These are phyloP conservation scores for Chrysina gloriosa DNA, from an alignment of 2,888 invertebrate genomes.

Conservation along the genomic window DNA sequence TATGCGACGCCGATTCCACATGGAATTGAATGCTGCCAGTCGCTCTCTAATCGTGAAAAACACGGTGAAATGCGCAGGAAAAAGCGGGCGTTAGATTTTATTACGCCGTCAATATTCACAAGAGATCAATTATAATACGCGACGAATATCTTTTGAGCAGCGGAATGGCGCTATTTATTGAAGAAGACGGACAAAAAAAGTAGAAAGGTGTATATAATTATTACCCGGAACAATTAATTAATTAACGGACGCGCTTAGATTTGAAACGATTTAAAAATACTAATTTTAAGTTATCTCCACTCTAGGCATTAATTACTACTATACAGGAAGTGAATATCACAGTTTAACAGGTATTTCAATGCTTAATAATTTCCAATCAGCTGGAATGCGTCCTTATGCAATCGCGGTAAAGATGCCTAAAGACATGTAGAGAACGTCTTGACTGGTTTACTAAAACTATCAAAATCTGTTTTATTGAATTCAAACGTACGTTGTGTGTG, in stretches of 20 bases:
- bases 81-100: conserved; percentile 23
- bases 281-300: neutral
- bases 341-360: no score
- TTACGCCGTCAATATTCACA: conserved; percentile 20
- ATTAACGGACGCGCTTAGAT: conserved; percentile 9
- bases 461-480: no score
- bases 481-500: no score
- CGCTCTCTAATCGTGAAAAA: conserved; percentile 8
- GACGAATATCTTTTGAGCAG: neutral
- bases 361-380: no score
- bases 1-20: neutral
- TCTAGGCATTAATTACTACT: no score
- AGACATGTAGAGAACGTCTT: no score
- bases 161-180: conserved; percentile 27
- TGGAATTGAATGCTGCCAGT: conserved; percentile 16
- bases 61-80: conserved; percentile 13
- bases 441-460: no score
- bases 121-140: conserved; percentile 32
- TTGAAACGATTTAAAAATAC: neutral
- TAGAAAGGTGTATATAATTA: conserved; percentile 18
- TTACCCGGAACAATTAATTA: conserved; percentile 17
- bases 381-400: no score
- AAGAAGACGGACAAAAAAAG: conserved; percentile 3
- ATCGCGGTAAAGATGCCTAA: no score
- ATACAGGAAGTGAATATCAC: neutral